Base-by-base conservation (phyloP, 2,888 invertebrate genomes). In the Ptilodon capucinus region DNA sequence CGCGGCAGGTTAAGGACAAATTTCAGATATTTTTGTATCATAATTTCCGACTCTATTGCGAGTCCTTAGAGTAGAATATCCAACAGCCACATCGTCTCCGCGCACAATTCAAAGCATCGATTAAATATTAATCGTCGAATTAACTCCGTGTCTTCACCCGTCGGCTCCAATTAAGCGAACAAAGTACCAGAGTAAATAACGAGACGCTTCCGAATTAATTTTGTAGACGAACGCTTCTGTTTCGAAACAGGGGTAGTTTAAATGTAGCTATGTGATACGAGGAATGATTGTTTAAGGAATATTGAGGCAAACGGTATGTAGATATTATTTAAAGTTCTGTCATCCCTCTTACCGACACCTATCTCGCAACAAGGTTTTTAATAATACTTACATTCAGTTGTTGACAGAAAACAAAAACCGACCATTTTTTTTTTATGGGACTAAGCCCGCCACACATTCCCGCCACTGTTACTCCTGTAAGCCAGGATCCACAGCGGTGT, bases 81-180 rank as follows among this genome's bases (percentile, higher is more conserved):
- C 32, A 32, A 14, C 32, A 28, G 32, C 38, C 38, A 19, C 44
- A 42, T 56, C 34, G 25, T 17, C 59, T 53, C 52, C 43, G 46
- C 18, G 34, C 52, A 54, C 45, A 60, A 54, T 52, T 60, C 62
- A 60, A 64, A 66, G 71, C 68, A 57, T 45, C 77, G 72, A 88
- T 91, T 90, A 89, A 91, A 85, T 88, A 90, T 91, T 89, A 87
- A 91, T 81, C 76, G 79, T 71, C 80, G 87, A 90, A 90, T 91
- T 90, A 90, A 88, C 85, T 78, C 81, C 81, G 71, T 76, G 85
- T 86, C 86, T 86, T 87, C 78, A 65, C 75, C 64, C 75, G 79
- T 70, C 78, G 81, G 79, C 85, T 84, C 84, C 89, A 89, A 90
- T 91, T 90, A 90, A 86, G 84, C 83, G 87, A 71, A 86, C 87